Evolutionary conservation across 1,140 invertebrate species (phyloP), one percentile per base, ranked within the genome.

Genomic region (Megalonaias nervosa): DNA sequence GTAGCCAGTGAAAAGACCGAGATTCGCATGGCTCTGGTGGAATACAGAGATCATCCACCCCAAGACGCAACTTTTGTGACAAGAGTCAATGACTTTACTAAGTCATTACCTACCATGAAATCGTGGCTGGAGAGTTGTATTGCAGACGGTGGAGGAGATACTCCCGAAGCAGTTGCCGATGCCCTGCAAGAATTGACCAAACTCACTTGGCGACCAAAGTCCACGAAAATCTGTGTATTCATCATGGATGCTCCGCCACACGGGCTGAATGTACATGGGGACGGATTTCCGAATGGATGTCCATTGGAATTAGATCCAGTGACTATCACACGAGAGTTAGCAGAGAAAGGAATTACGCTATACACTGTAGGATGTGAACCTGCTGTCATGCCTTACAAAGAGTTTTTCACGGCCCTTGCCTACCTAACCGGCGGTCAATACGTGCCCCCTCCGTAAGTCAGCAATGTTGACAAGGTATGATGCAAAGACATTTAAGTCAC

Each of bases 341-440:
- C 86, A 2, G 75, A 88, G 69, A 88, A 88, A 59, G 83, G 79
- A 19, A 81, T 89, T 12, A 87, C 85, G 1, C 66, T 89, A 56
- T 89, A 89, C 61, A 75, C 81, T 17, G 84, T 85, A 38, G 88
- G 87, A 0, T 86, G 85, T 74, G 88, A 89, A 68, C 87, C 88
- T 9, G 71, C 77, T 3, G 82, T 89, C 11, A 71, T 68, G n/a
- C 82, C 81, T 14, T 88, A 86, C 74, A 86, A 86, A 77, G 86
- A 88, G n/a, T 88, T 89, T 70, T 89, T 88, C 77, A 82, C 81
- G 66, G 85, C 84, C 17, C 23, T 89, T 26, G 88, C 86, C 0
- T 85, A 84, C 69, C 57, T 83, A 19, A 88, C 88, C n/a, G 87
- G 88, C 19, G 88, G 88, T 13, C 87, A 89, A 68, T 88, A 89